phyloP scores from a whole-genome alignment of 2,888 invertebrate genomes.

The Hybos culiciformis region DNA sequence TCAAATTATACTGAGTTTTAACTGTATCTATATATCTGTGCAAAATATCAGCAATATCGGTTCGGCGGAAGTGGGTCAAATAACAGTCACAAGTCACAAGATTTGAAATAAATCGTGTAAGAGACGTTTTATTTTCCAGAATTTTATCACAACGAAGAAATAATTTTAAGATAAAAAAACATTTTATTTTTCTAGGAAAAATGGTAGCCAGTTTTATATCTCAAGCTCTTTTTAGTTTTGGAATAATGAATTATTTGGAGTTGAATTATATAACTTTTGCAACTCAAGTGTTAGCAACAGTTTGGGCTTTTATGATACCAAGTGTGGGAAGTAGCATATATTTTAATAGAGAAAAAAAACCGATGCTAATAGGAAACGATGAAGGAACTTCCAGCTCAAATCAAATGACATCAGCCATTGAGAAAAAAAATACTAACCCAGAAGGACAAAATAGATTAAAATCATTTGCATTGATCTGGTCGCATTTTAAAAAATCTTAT shows the following conservation, averaged over 20 bases:
- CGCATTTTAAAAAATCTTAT: conserved; percentile 46
- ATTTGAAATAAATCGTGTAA: too few species aligned
- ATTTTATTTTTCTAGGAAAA: too few species aligned
- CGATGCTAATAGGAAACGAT: neutral
- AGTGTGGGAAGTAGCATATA: conserved; percentile 48
- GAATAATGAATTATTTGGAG: conserved; percentile 49
- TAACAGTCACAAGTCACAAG: too few species aligned
- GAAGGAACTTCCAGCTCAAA: conserved; percentile 5
- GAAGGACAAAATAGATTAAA: conserved; percentile 24
- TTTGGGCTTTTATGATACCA: conserved; percentile 50
- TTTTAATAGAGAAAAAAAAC: conserved; percentile 38
- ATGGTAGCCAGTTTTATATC: too few species aligned
- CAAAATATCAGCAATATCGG: too few species aligned
- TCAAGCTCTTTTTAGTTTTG: too few species aligned
- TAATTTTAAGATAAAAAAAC: too few species aligned
- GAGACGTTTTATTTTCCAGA: conserved; percentile 50
- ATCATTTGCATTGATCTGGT: conserved; percentile 37
- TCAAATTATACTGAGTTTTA: too few species aligned
- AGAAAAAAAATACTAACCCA: conserved; percentile 13
- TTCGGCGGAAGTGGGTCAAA: too few species aligned
- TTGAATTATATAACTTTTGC: conserved; percentile 54
- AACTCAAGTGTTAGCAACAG: conserved; percentile 46
- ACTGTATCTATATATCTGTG: too few species aligned
- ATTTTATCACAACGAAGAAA: conserved; percentile 51
- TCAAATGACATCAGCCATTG: too few species aligned